Evolutionary conservation across 2,797 vertebrate genomes (phyloP).

Genomic region (Artibeus lituratus): DNA sequence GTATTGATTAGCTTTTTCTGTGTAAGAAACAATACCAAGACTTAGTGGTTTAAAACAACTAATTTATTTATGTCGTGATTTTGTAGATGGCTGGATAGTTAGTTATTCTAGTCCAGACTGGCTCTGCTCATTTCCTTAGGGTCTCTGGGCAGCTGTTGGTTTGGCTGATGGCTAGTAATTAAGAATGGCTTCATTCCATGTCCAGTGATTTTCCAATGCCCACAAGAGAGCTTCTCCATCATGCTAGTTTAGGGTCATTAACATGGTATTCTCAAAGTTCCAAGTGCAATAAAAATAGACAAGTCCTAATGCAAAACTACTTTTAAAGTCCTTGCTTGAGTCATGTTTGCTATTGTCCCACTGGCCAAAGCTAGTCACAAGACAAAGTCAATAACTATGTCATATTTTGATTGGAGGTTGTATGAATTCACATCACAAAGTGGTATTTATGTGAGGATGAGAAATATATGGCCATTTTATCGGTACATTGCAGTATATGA

Average conservation of each 20-base stretch:
- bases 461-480: background rate
- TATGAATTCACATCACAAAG: background rate
- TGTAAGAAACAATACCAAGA: background rate
- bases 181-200: background rate
- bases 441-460: background rate
- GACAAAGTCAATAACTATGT: background rate
- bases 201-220: background rate
- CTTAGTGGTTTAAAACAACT: background rate
- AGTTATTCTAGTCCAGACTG: background rate
- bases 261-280: background rate
- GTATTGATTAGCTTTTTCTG: background rate
- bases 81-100: background rate
- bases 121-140: background rate
- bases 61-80: background rate
- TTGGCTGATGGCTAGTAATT: background rate
- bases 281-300: background rate
- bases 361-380: background rate
- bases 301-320: background rate
- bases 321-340: background rate
- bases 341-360: background rate
- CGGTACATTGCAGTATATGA: background rate
- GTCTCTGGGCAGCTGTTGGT: background rate
- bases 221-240: background rate
- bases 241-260: background rate
- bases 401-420: background rate